Percentiles rank a stretch among this genome's conserved stretches.
Evolutionary conservation across 2,797 vertebrate species (phyloP).

Genomic region (Oreochromis grahami): DNA sequence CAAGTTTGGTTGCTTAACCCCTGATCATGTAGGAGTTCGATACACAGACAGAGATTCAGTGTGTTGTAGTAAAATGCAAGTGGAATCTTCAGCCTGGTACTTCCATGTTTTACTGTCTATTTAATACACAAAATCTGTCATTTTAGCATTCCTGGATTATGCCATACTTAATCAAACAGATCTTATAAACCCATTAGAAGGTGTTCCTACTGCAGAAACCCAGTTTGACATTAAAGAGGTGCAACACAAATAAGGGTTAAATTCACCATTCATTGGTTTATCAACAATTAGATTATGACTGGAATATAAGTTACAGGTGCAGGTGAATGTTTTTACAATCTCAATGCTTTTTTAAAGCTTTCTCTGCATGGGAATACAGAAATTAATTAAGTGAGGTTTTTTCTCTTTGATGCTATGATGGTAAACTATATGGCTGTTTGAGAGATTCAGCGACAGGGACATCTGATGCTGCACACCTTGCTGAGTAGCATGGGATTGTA

Average conservation of each 20-base stretch:
- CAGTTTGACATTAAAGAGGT: neutral
- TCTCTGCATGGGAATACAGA: neutral
- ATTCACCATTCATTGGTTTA: neutral
- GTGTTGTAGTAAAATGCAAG: neutral
- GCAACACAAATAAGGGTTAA: neutral
- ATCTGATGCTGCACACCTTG: constrained; percentile 41
- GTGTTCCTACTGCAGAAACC: neutral
- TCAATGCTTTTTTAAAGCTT: neutral
- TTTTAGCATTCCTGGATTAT: neutral
- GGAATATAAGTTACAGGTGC: too few relatives aligned
- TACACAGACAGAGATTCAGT: neutral
- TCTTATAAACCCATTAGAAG: neutral
- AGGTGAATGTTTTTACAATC: neutral
- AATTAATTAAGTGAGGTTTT: neutral
- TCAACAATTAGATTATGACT: neutral
- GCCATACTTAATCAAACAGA: neutral
- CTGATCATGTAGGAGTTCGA: neutral
- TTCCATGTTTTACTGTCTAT: neutral
- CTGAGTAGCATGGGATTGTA: constrained; percentile 18
- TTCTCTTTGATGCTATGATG: neutral
- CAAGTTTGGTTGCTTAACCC: neutral
- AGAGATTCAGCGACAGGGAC: neutral
- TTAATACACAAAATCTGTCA: neutral
- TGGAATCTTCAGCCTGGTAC: neutral
- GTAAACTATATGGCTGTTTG: neutral